A percentile compares a stretch with the other conserved stretches of the same genome.
Evolutionary conservation across 2,888 invertebrate species (phyloP).

Genomic region (Arge pagana): DNA sequence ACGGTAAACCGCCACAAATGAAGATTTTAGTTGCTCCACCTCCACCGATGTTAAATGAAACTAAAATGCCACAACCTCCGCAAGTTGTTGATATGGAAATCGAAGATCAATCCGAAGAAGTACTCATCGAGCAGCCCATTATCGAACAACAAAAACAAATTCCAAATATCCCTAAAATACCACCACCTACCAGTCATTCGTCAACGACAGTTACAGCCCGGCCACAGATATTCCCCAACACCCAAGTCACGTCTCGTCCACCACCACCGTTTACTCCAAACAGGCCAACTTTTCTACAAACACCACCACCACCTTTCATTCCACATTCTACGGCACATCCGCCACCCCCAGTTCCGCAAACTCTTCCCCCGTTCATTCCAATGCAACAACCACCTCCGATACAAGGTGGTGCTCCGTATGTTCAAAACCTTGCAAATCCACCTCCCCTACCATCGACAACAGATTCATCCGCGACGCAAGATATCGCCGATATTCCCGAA

Average conservation of each 20-base stretch:
- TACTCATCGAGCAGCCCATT: constrained; percentile 49
- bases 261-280: constrained; percentile 39
- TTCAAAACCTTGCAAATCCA: constrained; percentile 33
- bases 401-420: constrained; percentile 31
- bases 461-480: constrained; percentile 33
- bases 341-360: constrained; percentile 34
- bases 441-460: constrained; percentile 35
- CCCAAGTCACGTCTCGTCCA: constrained; percentile 35
- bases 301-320: constrained; percentile 45
- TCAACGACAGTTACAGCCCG: constrained; percentile 37
- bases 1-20: constrained; percentile 41
- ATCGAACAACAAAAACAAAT: constrained; percentile 36
- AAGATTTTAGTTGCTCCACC: constrained; percentile 54
- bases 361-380: constrained; percentile 32
- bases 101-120: constrained; percentile 52
- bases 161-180: constrained; percentile 8
- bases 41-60: constrained; percentile 49
- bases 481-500: constrained; percentile 57
- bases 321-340: constrained; percentile 41
- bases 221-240: constrained; percentile 27
- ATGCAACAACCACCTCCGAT: constrained; percentile 17
- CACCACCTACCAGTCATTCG: constrained; percentile 25
- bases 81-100: constrained; percentile 56
- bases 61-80: constrained; percentile 33
- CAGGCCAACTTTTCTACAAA: constrained; percentile 42